Evolutionary conservation across 2,888 invertebrate genomes (phyloP).

Genomic region (Encarsia formosa): DNA sequence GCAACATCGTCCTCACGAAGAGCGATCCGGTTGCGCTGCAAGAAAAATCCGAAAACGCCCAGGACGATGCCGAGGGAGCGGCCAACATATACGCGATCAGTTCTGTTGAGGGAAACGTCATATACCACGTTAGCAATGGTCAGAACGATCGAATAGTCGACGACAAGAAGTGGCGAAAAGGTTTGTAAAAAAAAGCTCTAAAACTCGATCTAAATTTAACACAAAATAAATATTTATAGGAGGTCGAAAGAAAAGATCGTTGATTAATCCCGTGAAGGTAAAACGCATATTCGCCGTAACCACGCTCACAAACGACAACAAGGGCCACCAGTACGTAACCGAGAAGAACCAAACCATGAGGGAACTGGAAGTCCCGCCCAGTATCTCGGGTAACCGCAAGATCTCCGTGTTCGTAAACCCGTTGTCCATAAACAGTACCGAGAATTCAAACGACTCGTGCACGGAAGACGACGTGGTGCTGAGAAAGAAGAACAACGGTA

Average conservation of each 20-base stretch:
- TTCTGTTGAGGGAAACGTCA: slow-evolving; percentile 75
- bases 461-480: slow-evolving; percentile 42
- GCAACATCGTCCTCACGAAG: slow-evolving; percentile 48
- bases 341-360: slow-evolving; percentile 48
- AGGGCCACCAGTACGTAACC: slow-evolving; percentile 50
- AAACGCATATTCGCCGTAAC: slow-evolving; percentile 57
- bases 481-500: slow-evolving; percentile 32
- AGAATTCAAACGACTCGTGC: slow-evolving; percentile 46
- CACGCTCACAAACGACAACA: slow-evolving; percentile 51
- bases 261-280: slow-evolving; percentile 50
- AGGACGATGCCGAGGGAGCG: slow-evolving; percentile 45
- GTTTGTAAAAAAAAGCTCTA: neutral
- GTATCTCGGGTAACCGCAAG: slow-evolving; percentile 53
- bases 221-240: too few species aligned
- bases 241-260: slow-evolving; percentile 36
- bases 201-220: neutral
- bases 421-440: slow-evolving; percentile 49
- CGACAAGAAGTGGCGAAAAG: slow-evolving; percentile 34
- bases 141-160: slow-evolving; percentile 39
- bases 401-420: slow-evolving; percentile 68
- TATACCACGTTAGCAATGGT: slow-evolving; percentile 58
- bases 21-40: slow-evolving; percentile 36
- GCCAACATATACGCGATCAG: slow-evolving; percentile 76
- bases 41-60: slow-evolving; percentile 41
- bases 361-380: slow-evolving; percentile 55